Base-by-base conservation (phyloP, 1,140 invertebrate species). In the Pissodes strobi region DNA sequence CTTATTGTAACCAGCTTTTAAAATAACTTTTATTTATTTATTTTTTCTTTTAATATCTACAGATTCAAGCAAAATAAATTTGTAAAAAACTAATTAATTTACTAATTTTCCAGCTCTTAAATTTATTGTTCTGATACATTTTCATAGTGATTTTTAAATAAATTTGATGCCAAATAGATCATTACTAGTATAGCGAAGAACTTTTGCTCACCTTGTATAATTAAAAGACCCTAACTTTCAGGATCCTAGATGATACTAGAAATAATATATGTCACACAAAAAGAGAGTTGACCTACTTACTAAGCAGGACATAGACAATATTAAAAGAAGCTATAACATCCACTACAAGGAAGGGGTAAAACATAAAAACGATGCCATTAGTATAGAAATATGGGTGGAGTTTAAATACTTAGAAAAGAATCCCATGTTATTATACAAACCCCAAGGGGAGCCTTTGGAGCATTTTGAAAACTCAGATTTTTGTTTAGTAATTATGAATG, bases 401-500 rank as follows among this genome's bases (percentile, higher is more conserved):
- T 27, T 3, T 38, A 21, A 34, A 19, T 12, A 12, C n/a, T 17
- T 18, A 12, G 21, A 46, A 18, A 41, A 65, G 10, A 67, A 64
- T 45, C 38, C 62, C 25, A 27, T 67, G 2, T 22, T 63, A 22
- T 64, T 64, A 49, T 67, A 59, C 38, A 67, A 67, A 39, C 15
- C 13, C 25, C 66, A 65, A 59, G 62, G 48, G 2, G 52, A 58
- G 49, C 9, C n/a, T 18, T 37, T 22, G 66, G 43, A 48, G 17
- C 17, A 49, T 48, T 41, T 41, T 13, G 4, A 41, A 13, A n/a
- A 41, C 4, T 17, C 12, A 48, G 62, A 70, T 53, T 70, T 65
- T 63, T 52, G 63, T 37, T 45, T 70, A 15, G 30, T 68, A n/a
- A 37, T 69, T 8, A 69, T 66, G 62, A 70, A 60, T 22, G 23